Conservation (phyloP, 2,113 vertebrate species). For the Myocastor coypus region DNA sequence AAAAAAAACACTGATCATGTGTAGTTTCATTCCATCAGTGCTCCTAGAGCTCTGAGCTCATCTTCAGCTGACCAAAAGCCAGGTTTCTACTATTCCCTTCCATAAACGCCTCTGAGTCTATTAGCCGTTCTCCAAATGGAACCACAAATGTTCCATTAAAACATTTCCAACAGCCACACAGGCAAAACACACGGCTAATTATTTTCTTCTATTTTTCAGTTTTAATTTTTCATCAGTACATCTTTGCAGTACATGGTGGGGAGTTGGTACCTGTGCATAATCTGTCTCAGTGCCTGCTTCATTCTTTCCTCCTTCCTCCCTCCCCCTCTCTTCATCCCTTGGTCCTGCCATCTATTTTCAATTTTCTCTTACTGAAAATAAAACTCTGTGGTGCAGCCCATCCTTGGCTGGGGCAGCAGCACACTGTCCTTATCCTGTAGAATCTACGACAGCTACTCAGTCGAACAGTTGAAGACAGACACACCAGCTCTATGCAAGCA, state of each 20-base stretch:
- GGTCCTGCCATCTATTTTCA: background rate
- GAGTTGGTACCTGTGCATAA: background rate
- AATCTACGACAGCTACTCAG: background rate
- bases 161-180: background rate
- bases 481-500: background rate
- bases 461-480: background rate
- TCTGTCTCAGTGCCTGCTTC: background rate
- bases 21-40: background rate
- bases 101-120: background rate
- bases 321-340: background rate
- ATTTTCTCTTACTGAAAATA: background rate
- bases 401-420: background rate
- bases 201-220: background rate
- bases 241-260: background rate
- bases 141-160: background rate
- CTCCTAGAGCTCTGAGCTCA: background rate
- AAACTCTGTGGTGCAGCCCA: background rate
- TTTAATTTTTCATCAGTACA: background rate
- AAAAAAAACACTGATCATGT: background rate
- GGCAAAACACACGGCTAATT: background rate
- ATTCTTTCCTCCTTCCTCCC: background rate
- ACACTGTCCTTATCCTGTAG: background rate
- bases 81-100: background rate
- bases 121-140: background rate
- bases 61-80: conserved; percentile 6